Percentiles rank a stretch among this genome's conserved stretches.
Conservation (phyloP, 2,113 vertebrate genomes). For the Cyanocitta stelleri region DNA sequence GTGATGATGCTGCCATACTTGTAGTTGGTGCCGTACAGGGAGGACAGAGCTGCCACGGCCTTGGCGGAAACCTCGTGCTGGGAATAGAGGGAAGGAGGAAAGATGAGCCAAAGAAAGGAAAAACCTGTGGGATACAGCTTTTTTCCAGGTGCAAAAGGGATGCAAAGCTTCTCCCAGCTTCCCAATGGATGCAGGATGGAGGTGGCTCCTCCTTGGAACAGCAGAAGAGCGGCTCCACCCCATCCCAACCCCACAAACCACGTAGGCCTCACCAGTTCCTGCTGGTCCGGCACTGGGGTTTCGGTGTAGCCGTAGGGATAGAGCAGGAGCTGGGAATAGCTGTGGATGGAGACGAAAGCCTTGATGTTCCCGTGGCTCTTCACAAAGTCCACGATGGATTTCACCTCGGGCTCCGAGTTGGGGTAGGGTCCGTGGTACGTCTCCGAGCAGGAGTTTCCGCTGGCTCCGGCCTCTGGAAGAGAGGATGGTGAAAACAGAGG, state of each 20-base stretch:
- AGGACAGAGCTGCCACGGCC: conserved; percentile 77
- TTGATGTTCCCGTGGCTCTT: conserved; percentile 83
- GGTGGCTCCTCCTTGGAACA: neutral
- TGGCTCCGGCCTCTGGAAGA: conserved; percentile 78
- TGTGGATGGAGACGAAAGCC: conserved; percentile 90
- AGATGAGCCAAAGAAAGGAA: neutral
- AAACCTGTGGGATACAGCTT: accelerated
- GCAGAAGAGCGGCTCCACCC: neutral
- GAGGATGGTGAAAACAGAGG: neutral
- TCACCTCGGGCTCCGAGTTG: conserved; percentile 88
- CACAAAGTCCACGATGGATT: conserved; percentile 91
- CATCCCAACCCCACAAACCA: neutral
- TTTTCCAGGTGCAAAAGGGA: accelerated
- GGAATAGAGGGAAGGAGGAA: neutral
- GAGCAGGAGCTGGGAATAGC: conserved; percentile 92
- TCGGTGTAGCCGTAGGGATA: conserved; percentile 88
- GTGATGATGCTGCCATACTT: conserved; percentile 85
- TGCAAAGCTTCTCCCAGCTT: neutral
- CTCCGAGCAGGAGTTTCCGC: conserved; percentile 77
- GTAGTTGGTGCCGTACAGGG: conserved; percentile 82
- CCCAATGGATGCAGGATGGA: neutral
- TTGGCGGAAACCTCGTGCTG: conserved; percentile 79
- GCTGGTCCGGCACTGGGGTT: conserved; percentile 32
- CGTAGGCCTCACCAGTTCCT: conserved; percentile 78
- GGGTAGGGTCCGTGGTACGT: conserved; percentile 79